Percentiles rank a stretch among this genome's conserved stretches.
Conservation (phyloP, 1,140 invertebrate species). For the Magallana gigas region DNA sequence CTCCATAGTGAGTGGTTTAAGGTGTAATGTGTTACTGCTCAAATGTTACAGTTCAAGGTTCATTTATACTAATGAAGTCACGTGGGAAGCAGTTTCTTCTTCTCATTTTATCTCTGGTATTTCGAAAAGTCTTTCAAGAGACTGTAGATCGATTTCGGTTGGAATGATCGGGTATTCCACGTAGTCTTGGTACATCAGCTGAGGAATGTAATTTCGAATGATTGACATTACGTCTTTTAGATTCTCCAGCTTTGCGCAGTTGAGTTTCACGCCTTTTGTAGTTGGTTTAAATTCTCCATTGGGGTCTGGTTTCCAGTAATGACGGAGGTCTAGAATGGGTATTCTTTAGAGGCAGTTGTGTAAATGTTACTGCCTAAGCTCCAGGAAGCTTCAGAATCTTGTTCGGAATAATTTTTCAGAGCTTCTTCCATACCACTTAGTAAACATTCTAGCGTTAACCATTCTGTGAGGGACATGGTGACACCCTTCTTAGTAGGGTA, state of each 20-base stretch:
- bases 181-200: not conserved
- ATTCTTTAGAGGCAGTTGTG: not conserved
- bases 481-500: constrained; percentile 14
- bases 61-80: no score
- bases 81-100: not conserved
- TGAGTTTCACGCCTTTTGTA: constrained; percentile 23
- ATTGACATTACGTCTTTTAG: not conserved
- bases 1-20: not conserved
- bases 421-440: constrained; percentile 10
- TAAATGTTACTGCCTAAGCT: not conserved
- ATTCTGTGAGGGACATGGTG: not conserved
- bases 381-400: not conserved
- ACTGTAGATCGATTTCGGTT: not conserved
- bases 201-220: not conserved
- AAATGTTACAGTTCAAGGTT: no score
- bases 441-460: not conserved
- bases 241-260: constrained; percentile 1
- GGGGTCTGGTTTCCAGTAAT: not conserved
- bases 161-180: not conserved
- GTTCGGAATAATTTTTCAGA: constrained; percentile 1
- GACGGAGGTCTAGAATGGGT: not conserved
- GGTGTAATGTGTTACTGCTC: not conserved
- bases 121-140: not conserved
- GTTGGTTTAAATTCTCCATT: not conserved
- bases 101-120: not conserved